Percentiles rank a stretch among this genome's conserved stretches.
phyloP scores from a whole-genome alignment of 2,113 vertebrate genomes.

The Platichthys flesus region DNA sequence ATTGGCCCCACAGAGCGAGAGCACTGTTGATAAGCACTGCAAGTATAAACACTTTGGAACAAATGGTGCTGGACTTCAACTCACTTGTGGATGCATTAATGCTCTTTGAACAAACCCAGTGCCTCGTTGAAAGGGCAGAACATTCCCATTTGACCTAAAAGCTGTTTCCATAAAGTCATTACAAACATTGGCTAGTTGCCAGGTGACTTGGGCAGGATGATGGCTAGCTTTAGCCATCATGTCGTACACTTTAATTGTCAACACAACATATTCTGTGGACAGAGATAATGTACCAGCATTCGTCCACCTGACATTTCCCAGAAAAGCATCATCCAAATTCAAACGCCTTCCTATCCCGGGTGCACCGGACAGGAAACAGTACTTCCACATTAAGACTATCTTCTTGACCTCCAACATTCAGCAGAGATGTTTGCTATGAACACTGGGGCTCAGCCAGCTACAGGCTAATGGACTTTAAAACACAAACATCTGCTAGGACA shows the following conservation, averaged over 20 bases:
- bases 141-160: neutral
- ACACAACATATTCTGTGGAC: neutral
- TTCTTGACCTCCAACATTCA: slow-evolving; percentile 2
- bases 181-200: neutral
- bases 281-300: slow-evolving; percentile 36
- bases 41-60: slow-evolving; percentile 36
- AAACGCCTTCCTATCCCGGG: slow-evolving; percentile 13
- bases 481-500: slow-evolving; percentile 46
- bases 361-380: slow-evolving; percentile 20
- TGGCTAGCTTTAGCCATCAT: slow-evolving; percentile 24
- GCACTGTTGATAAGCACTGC: neutral
- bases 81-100: slow-evolving; percentile 15
- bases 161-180: slow-evolving; percentile 4
- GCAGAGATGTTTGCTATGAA: slow-evolving; percentile 36
- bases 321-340: slow-evolving; percentile 35
- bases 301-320: slow-evolving; percentile 45
- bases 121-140: neutral
- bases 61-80: slow-evolving; percentile 6
- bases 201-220: slow-evolving; percentile 22
- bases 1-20: neutral
- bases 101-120: slow-evolving; percentile 8
- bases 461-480: slow-evolving; percentile 43
- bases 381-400: slow-evolving; percentile 6
- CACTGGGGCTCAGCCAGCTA: slow-evolving; percentile 27
- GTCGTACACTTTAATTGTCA: neutral